A percentile compares a stretch with the other conserved stretches of the same genome.
Evolutionary conservation across 2,888 invertebrate genomes (phyloP).

Genomic region (Clanis bilineata): DNA sequence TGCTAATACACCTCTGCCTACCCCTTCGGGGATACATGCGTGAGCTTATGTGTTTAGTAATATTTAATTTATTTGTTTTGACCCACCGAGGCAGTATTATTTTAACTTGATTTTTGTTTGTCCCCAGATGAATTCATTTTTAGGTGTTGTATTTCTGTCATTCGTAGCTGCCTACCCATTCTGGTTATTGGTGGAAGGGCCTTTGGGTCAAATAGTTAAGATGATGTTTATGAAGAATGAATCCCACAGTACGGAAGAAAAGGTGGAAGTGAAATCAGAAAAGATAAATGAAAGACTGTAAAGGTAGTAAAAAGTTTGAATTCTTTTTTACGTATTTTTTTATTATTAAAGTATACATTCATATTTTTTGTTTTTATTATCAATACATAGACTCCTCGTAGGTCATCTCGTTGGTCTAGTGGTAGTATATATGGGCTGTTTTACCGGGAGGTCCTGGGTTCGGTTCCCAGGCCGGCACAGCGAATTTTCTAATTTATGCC

Average conservation of each 20-base stretch:
- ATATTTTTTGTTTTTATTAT: too few species aligned
- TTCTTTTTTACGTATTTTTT: too few species aligned
- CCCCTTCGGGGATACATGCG: too few species aligned
- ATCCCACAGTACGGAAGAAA: neutral
- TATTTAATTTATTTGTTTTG: neutral
- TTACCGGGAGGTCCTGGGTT: too few species aligned
- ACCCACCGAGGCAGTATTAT: neutral
- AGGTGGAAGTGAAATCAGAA: neutral
- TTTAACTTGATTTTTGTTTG: neutral
- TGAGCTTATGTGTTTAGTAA: too few species aligned
- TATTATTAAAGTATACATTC: too few species aligned
- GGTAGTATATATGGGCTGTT: too few species aligned
- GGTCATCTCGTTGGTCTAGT: too few species aligned
- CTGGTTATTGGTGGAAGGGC: neutral
- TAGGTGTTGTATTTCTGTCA: neutral
- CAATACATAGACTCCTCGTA: too few species aligned
- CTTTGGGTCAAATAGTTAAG: neutral
- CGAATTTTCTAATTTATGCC: too few species aligned
- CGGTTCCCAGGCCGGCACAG: too few species aligned
- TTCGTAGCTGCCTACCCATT: neutral
- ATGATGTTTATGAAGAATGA: neutral
- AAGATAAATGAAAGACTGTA: neutral
- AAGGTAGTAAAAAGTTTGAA: neutral
- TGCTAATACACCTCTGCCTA: too few species aligned
- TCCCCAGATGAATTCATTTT: neutral